phyloP scores from a whole-genome alignment of 1,140 invertebrate species.

The Aphelenchoides besseyi region DNA sequence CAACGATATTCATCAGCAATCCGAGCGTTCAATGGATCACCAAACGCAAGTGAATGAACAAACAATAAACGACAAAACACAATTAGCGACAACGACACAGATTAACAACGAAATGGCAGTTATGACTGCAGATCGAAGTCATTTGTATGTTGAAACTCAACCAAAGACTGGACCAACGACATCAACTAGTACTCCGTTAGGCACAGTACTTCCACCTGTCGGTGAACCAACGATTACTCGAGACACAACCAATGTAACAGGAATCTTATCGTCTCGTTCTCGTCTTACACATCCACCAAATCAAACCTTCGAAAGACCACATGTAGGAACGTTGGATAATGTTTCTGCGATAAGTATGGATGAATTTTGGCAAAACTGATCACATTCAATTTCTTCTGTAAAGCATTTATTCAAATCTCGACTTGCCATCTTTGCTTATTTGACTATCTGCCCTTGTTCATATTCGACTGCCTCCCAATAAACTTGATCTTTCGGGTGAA shows the following conservation, averaged over 20 bases:
- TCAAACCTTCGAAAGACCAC: constrained; percentile 28
- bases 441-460: not conserved
- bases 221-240: constrained; percentile 11
- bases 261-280: not conserved
- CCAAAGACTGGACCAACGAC: not conserved
- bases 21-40: not conserved
- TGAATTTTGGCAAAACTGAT: constrained; percentile 5
- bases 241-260: constrained; percentile 18
- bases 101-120: too few relatives aligned
- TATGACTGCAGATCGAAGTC: constrained; percentile 15
- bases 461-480: not conserved
- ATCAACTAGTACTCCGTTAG: not conserved
- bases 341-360: constrained; percentile 25
- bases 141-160: constrained; percentile 17
- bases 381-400: not conserved
- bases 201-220: constrained; percentile 1
- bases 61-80: not conserved
- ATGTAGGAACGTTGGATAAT: constrained; percentile 25
- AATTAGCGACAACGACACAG: too few relatives aligned
- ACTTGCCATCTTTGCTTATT: not conserved
- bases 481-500: not conserved
- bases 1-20: not conserved
- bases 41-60: not conserved
- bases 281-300: not conserved
- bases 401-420: not conserved